Evolutionary conservation across 1,140 invertebrate species (phyloP), one percentile per base, ranked within the genome.

Genomic region (Tyrophagus putrescentiae): DNA sequence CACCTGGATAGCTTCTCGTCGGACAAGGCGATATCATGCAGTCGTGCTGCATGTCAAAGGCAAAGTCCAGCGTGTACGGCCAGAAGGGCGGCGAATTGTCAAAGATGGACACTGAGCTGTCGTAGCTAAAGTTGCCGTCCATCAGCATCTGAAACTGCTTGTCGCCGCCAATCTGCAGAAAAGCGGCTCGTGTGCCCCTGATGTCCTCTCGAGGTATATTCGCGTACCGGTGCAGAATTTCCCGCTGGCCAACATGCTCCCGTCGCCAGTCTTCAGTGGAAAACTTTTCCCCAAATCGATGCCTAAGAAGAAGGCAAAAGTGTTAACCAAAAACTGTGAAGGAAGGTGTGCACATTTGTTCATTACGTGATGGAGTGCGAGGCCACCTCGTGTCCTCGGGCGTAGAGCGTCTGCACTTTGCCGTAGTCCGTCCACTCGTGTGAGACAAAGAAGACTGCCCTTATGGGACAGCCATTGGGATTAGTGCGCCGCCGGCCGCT

Each of bases 371-470:
- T 84, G 64, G 90, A 93, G 73, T 95, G 90, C 45, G 89, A 91
- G 53, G 89, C 92, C 73, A 97, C 92, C 78, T 97, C 93, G 70
- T 95, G 89, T 68, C 92, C 92, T 69, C 81, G 78, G 60, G 87
- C 78, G 72, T 95, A 95, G 45, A 97, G 78, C 73, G 92, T 93
- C 75, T 95, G 90, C 28, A 95, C 90, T 77, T 94, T 87, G 72
- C 86, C 87, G 77, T 97, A 97, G 75, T 97, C 90, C 27, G 91
- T 97, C 86, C 87, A 96, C 73, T 95, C 89, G 72, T 97, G 91
- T 42, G 90, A 95, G 28, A 97, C 87, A 73, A 96, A 98, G 77
- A 97, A 94, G 28, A 92, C 95, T 29, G 87, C 91, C 25, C 82
- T 78, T 65, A 98, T 93, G 0, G 92, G 90, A 52, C 67, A 68